Evolutionary conservation across 2,888 invertebrate species (phyloP).

Genomic region (Heliconius ethilla): DNA sequence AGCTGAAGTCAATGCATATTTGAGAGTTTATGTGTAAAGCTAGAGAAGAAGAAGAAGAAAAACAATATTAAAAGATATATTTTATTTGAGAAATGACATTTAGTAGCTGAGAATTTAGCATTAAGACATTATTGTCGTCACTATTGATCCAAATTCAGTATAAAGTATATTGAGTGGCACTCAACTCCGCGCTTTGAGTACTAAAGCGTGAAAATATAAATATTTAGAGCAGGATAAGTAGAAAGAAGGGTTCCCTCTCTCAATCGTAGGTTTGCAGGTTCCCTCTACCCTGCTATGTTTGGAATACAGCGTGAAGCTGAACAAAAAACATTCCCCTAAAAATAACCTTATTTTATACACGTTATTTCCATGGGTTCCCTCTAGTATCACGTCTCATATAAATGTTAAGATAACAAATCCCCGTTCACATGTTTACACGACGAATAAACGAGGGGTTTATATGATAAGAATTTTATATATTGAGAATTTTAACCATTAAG

Average conservation of each 20-base stretch:
- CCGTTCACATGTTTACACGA: conserved; percentile 19
- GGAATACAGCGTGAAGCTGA: too few species aligned
- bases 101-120: neutral
- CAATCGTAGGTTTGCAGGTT: too few species aligned
- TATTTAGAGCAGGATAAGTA: too few species aligned
- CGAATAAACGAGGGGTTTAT: neutral
- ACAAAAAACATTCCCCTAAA: neutral
- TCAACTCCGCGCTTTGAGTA: neutral
- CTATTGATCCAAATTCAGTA: neutral
- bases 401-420: conserved; percentile 18
- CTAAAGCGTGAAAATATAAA: too few species aligned
- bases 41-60: neutral
- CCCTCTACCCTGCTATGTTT: too few species aligned
- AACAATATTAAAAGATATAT: neutral
- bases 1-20: conserved; percentile 2
- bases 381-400: neutral
- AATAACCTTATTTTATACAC: neutral
- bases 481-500: too few species aligned
- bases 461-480: conserved; percentile 2
- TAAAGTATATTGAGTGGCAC: too few species aligned
- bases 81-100: neutral
- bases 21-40: neutral
- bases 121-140: neutral
- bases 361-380: neutral
- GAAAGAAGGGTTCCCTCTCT: too few species aligned